Conservation (phyloP, 1,140 invertebrate species). For the Neodiprion lecontei region DNA sequence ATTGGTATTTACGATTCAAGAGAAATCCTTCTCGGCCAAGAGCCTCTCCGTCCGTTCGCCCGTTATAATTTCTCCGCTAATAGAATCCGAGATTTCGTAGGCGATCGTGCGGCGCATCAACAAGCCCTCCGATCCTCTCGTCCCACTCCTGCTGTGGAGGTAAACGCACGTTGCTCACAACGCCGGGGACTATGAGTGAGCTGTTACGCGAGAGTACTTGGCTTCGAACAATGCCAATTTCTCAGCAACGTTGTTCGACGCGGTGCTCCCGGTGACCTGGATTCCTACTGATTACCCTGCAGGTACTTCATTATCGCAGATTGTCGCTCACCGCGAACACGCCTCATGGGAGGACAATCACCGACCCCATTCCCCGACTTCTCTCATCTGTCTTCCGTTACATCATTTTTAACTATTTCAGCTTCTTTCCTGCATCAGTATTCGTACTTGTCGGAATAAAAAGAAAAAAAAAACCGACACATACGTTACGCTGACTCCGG, state of each 20-base stretch:
- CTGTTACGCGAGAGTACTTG: background rate
- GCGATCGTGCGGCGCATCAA: conserved; percentile 51
- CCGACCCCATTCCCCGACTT: no score
- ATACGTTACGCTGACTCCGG: no score
- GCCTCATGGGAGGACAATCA: no score
- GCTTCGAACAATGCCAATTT: background rate
- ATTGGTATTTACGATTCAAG: conserved; percentile 58
- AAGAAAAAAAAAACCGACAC: no score
- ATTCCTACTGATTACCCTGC: background rate
- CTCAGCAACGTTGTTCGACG: background rate
- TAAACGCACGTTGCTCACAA: background rate
- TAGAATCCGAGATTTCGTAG: conserved; percentile 60
- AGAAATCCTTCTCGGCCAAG: conserved; percentile 53
- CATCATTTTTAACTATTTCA: no score
- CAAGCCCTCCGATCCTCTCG: conserved; percentile 24
- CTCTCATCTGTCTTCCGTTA: no score
- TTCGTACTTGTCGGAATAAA: no score
- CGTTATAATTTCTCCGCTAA: conserved; percentile 63
- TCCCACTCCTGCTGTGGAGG: background rate
- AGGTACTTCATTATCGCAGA: background rate
- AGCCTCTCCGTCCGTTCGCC: conserved; percentile 48
- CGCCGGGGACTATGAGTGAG: background rate
- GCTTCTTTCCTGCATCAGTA: no score
- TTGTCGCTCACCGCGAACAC: no score
- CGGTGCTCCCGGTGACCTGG: background rate